Evolutionary conservation across 2,113 vertebrate genomes (phyloP).

Genomic region (Fregetta grallaria): DNA sequence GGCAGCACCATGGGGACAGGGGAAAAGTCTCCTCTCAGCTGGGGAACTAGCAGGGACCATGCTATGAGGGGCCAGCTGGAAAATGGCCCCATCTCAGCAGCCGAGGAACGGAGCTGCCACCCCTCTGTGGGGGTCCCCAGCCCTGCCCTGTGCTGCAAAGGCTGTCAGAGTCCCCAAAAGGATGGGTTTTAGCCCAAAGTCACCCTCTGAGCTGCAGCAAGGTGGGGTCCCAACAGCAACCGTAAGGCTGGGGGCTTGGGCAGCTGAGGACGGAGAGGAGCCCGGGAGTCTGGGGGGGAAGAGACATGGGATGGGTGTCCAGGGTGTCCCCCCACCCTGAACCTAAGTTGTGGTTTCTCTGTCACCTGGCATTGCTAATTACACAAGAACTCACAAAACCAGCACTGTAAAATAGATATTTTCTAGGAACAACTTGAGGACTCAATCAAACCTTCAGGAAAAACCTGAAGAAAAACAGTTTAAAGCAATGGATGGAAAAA

Average conservation of each 20-base stretch:
- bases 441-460: accelerated
- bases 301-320: accelerated
- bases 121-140: accelerated
- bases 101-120: accelerated
- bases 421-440: not conserved
- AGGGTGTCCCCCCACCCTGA: accelerated
- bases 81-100: accelerated
- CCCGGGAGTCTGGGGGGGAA: accelerated
- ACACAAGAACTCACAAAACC: not conserved
- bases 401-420: accelerated
- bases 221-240: not conserved
- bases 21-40: not conserved
- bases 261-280: not conserved
- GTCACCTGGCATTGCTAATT: accelerated
- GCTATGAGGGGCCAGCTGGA: not conserved
- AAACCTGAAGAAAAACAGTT: not conserved
- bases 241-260: accelerated
- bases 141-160: not conserved
- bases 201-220: not conserved
- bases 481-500: not conserved
- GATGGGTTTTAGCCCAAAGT: not conserved
- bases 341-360: accelerated
- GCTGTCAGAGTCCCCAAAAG: not conserved
- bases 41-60: accelerated
- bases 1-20: accelerated